Evolutionary conservation across 1,140 invertebrate species (phyloP), one percentile per base, ranked within the genome.

Genomic region (Musca vetustissima): DNA sequence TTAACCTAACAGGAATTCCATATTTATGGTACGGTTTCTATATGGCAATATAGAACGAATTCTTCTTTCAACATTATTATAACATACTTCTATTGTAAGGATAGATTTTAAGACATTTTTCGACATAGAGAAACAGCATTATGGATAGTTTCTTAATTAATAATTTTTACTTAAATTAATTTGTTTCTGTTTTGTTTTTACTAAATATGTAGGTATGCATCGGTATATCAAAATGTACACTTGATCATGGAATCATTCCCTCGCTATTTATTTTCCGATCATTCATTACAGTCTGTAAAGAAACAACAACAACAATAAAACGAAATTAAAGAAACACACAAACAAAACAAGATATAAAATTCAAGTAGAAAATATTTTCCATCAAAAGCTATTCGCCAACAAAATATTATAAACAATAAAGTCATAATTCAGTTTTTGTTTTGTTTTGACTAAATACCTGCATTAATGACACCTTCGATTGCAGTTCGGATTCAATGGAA

Each of bases 391-490:
- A 32, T 32, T n/a, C n/a, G n/a, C n/a, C 28, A 28, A 28, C 36
- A 13, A 13, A 43, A 43, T 8, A 32, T 32, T 3, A 43, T 36
- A 19, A 13, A 64, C 11, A 36, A 64, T 28, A 15, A 25, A n/a
- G n/a, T 36, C 28, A 14, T 28, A 28, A n/a, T n/a, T n/a, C n/a
- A 8, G 28, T 28, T 28, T 28, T 28, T 28, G 28, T 8, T 64
- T 21, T 17, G 19, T 2, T 67, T 24, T 21, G n/a, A 19, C 21
- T 64, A 66, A 52, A 59, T 47, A 79, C 80, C 75, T 78, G 76
- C 61, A 79, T 72, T 57, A 76, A 53, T 22, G 73, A 66, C 22
- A 71, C 74, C 55, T 78, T 82, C 19, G 74, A 70, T 36, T 71
- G 59, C 36, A 69, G 69, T 59, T 76, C 77, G 72, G 32, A 73